Evolutionary conservation across 2,113 vertebrate genomes (phyloP).

Genomic region (Fulmarus glacialis): DNA sequence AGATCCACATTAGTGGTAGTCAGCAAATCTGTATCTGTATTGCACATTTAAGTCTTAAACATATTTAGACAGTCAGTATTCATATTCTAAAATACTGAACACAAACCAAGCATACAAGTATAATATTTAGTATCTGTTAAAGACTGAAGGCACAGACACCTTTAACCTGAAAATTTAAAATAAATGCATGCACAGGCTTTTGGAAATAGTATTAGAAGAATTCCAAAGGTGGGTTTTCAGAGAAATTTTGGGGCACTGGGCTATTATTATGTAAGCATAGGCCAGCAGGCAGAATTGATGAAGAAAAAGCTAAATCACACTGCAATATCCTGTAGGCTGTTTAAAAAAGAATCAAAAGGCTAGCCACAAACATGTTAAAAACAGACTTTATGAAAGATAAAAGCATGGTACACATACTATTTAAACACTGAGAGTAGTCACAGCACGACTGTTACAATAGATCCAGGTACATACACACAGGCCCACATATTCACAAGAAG

Average conservation of each 20-base stretch:
- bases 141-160: background rate
- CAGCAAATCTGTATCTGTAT: background rate
- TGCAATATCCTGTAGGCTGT: background rate
- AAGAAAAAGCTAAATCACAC: background rate
- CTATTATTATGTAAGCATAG: background rate
- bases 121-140: background rate
- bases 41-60: conserved; percentile 2
- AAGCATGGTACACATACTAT: background rate
- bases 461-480: background rate
- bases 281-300: background rate
- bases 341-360: conserved; percentile 31
- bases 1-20: conserved; percentile 24
- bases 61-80: conserved; percentile 60
- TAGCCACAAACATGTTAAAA: conserved; percentile 1
- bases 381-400: background rate
- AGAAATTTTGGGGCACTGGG: background rate
- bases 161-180: background rate
- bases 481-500: background rate
- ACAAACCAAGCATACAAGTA: background rate
- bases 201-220: conserved; percentile 26
- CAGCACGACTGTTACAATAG: background rate
- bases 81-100: conserved; percentile 16
- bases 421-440: background rate
- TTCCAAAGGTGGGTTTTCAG: conserved; percentile 49
- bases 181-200: conserved; percentile 15